These are phyloP conservation scores for Ephialtes manifestator DNA, from an alignment of 2,888 invertebrate genomes.

Conservation along the genomic window DNA sequence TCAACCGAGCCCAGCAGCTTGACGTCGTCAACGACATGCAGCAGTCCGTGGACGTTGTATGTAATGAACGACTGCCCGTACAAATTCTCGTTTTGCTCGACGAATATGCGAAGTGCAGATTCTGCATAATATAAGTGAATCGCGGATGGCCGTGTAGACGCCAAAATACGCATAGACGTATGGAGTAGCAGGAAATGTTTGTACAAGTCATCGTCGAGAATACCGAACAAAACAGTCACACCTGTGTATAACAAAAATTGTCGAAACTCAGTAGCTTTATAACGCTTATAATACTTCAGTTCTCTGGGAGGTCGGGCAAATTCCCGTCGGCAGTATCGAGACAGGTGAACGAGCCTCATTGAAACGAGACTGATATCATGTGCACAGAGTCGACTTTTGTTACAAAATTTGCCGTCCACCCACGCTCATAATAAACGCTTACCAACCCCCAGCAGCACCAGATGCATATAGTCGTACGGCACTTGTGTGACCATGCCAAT, in stretches of 20 bases:
- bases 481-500: slow-evolving; percentile 26
- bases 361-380: neutral
- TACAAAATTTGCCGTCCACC: slow-evolving; percentile 40
- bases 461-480: slow-evolving; percentile 58
- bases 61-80: slow-evolving; percentile 33
- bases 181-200: slow-evolving; percentile 37
- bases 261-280: slow-evolving; percentile 74
- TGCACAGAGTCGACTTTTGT: neutral
- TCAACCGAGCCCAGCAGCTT: slow-evolving; percentile 34
- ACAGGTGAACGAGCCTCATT: slow-evolving; percentile 9
- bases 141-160: neutral
- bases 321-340: slow-evolving; percentile 18
- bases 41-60: slow-evolving; percentile 52
- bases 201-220: slow-evolving; percentile 41
- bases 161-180: slow-evolving; percentile 25
- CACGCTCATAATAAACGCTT: slow-evolving; percentile 20
- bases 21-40: slow-evolving; percentile 19
- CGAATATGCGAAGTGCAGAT: slow-evolving; percentile 28
- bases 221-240: slow-evolving; percentile 63
- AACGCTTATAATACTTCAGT: slow-evolving; percentile 39
- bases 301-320: slow-evolving; percentile 31
- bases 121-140: slow-evolving; percentile 25
- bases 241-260: slow-evolving; percentile 72
- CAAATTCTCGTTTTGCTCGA: slow-evolving; percentile 10
- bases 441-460: slow-evolving; percentile 31